Evolutionary conservation across 2,888 invertebrate species (phyloP), one percentile per base, ranked within the genome.

Genomic region (Hirudinaria manillensis): DNA sequence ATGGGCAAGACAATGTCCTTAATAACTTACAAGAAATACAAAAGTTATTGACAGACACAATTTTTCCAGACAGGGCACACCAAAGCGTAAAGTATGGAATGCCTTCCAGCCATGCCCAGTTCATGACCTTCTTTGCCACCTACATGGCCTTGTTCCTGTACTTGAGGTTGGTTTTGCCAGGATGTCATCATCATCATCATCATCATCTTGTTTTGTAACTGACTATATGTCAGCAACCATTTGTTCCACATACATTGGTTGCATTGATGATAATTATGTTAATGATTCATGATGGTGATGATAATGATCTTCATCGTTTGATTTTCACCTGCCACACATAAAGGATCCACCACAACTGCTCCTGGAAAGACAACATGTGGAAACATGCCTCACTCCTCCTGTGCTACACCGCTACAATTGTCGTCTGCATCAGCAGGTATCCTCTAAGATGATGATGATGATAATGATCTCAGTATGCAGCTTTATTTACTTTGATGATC

Each of bases 81-180:
- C 77, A 84, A 66, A 84, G 80, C 78, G 82, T 85, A 67, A 85
- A 85, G 77, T 86, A 86, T 81, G 87, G 86, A 53, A 94, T 94
- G 94, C 94, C 94, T 75, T 94, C 93, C 51, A 91, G 92, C 78
- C 94, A 94, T 88, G 89, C 93, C 81, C 94, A 94, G 86, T 92
- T 93, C 85, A 90, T 92, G 87, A 93, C 93, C 92, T 94, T 94
- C 86, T 93, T 93, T 86, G 89, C 92, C 79, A 89, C 90, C 72
- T 94, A 94, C 86, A 89, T 92, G 79, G 88, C 91, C 79, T 90
- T 92, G 85, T 94, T 94, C 87, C 90, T 93, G 82, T 89, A 92
- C 83, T 90, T 93, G 82, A 91, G 93, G 93, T 93, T 87, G 80
- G 80, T 74, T n/a, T n/a, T 61, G 13, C 38, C 36, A 36, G 32